A percentile compares a stretch with the other conserved stretches of the same genome.
These are phyloP conservation scores for Eunapius fragilis DNA, from an alignment of 37 sponge, comb jelly and placozoan species.

Conservation along the genomic window DNA sequence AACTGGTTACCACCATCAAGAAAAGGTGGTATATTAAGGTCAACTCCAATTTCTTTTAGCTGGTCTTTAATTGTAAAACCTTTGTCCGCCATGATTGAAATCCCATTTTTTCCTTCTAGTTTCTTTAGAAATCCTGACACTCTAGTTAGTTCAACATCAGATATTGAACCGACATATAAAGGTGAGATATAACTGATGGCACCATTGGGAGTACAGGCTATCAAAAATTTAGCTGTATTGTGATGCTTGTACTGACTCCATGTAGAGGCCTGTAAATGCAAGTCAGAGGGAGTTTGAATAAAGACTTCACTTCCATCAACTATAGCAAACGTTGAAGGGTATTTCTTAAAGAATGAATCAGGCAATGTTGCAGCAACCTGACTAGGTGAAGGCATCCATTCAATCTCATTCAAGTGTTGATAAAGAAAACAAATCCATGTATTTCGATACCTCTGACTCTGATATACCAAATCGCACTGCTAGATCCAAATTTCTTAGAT, in stretches of 20 bases:
- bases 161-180: conserved; percentile 29
- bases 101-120: conserved; percentile 18
- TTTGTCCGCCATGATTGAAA: conserved; percentile 41
- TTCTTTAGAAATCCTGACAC: conserved; percentile 6
- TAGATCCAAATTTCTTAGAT: no score
- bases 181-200: conserved; percentile 32
- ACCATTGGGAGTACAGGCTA: conserved; percentile 44
- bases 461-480: no score
- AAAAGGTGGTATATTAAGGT: conserved; percentile 56
- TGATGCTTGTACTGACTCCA: conserved; percentile 46
- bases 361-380: conserved; percentile 38
- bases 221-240: conserved; percentile 21
- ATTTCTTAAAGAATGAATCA: no score
- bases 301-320: no score
- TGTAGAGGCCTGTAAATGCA: conserved; percentile 22
- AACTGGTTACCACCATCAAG: conserved; percentile 14
- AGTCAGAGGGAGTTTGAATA: no score
- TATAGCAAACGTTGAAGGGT: no score
- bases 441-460: no score
- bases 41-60: conserved; percentile 15
- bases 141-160: conserved; percentile 31
- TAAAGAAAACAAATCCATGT: conserved; percentile 40
- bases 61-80: conserved; percentile 53
- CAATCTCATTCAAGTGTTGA: conserved; percentile 37
- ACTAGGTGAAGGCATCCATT: conserved; percentile 25